Evolutionary conservation across 2,113 vertebrate species (phyloP), one percentile per base, ranked within the genome.

Genomic region (Malurus alboscapulatus): DNA sequence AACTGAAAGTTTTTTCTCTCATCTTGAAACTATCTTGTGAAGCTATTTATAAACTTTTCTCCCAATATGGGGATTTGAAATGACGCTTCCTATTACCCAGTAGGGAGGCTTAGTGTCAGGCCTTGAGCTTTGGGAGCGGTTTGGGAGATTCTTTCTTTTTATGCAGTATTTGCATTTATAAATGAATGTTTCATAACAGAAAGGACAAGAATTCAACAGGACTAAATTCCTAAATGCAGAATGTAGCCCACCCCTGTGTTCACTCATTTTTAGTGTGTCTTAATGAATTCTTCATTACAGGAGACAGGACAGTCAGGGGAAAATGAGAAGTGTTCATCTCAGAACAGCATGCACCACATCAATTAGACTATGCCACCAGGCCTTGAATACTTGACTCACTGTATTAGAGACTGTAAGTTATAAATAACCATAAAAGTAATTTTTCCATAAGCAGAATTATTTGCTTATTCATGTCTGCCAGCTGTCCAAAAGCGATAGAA

Each of bases 371-470:
- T 3, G 2, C 44, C 73, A 53, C n/a, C 21, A 57, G 4, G 1
- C 61, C 36, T 86, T 72, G 26, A 86, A 44, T 68, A 32, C 18
- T 72, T 72, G 42, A 66, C 15, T 88, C 48, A 10, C 44, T 62
- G 34, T 84, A 71, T 50, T 1, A 0, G 38, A 66, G 34, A 32
- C 55, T 54, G 12, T 48, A 87, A 77, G 30, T 81, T 94, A 53
- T 44, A 77, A 66, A 58, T 75, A 83, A n/a, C 65, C 51, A 51
- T 54, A 63, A 47, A 77, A 77, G 6, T 58, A 69, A 50, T n/a
- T 88, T 92, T 90, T 86, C 74, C 66, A 58, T 89, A 69, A 77
- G 69, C 44, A 73, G 55, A 89, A 84, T 16, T 58, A 74, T 89
- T 95, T 93, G 81, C 74, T 87, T 89, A 59, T 34, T 94, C 77